phyloP scores from a whole-genome alignment of 2,797 vertebrate genomes.

The Sternotherus odoratus region DNA sequence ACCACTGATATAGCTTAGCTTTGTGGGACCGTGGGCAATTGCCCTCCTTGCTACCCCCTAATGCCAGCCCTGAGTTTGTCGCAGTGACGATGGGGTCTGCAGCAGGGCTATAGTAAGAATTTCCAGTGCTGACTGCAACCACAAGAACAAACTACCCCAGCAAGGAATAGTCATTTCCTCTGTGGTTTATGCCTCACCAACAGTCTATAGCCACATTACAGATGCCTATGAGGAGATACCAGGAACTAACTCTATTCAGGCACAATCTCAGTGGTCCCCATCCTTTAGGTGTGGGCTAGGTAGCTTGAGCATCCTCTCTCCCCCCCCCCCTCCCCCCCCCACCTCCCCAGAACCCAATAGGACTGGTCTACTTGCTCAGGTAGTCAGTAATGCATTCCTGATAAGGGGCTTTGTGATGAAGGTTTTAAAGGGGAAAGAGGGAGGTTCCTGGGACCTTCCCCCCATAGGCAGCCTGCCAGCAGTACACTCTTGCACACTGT shows the following conservation, averaged over 20 bases:
- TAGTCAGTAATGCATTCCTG: not conserved
- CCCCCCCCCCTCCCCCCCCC: too few species aligned
- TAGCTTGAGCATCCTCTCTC: too few species aligned
- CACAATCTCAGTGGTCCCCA: not conserved
- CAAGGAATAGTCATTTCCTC: not conserved
- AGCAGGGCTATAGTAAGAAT: not conserved
- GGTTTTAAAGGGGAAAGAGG: not conserved
- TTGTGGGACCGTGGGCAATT: too few species aligned
- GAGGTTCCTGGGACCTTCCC: not conserved
- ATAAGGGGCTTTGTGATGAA: not conserved
- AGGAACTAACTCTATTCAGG: not conserved
- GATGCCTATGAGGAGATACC: not conserved
- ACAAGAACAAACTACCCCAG: slow-evolving; percentile 1
- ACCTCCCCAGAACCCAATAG: too few species aligned
- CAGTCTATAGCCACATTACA: not conserved
- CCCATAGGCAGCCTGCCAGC: not conserved
- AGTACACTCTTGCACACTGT: not conserved
- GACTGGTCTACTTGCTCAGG: not conserved
- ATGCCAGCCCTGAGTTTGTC: too few species aligned
- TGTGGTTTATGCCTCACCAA: not conserved
- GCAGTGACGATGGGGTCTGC: not conserved
- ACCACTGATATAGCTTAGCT: too few species aligned
- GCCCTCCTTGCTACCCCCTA: too few species aligned
- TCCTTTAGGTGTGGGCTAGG: too few species aligned
- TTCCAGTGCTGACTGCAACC: not conserved